phyloP scores from a whole-genome alignment of 2,888 invertebrate genomes.

The Polietes domitor region DNA sequence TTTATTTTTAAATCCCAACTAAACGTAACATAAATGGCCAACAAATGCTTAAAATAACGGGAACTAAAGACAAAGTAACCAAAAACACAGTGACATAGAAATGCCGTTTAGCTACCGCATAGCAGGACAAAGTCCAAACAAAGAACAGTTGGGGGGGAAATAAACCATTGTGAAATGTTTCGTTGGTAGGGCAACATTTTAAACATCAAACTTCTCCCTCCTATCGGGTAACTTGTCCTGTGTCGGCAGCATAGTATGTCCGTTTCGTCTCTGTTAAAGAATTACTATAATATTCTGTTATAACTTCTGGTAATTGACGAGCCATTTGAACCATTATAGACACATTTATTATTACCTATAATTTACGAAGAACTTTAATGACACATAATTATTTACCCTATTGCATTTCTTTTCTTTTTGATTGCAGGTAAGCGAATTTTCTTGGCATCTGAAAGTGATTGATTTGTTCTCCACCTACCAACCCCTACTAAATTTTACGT shows the following conservation, averaged over 20 bases:
- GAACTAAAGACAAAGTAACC: slow-evolving; percentile 2
- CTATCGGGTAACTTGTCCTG: too few relatives aligned
- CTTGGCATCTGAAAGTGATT: neutral
- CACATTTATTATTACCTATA: neutral
- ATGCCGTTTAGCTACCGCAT: too few relatives aligned
- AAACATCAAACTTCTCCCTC: neutral
- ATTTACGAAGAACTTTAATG: neutral
- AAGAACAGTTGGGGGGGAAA: neutral
- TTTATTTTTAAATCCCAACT: slow-evolving; percentile 5
- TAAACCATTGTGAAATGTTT: neutral
- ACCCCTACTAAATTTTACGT: too few relatives aligned
- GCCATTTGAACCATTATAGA: neutral
- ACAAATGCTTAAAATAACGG: slow-evolving; percentile 16
- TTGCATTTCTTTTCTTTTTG: slow-evolving; percentile 4
- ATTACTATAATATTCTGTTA: neutral
- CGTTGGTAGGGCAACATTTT: neutral
- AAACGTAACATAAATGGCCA: slow-evolving; percentile 17
- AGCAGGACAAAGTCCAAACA: neutral
- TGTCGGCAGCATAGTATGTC: neutral
- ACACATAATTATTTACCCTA: neutral
- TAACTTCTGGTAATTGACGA: neutral
- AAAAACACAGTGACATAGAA: neutral
- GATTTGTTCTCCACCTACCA: neutral
- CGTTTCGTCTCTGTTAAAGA: neutral
- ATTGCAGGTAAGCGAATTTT: neutral